Conservation (phyloP, 1,140 invertebrate species). For the Sarcophaga bullata region DNA sequence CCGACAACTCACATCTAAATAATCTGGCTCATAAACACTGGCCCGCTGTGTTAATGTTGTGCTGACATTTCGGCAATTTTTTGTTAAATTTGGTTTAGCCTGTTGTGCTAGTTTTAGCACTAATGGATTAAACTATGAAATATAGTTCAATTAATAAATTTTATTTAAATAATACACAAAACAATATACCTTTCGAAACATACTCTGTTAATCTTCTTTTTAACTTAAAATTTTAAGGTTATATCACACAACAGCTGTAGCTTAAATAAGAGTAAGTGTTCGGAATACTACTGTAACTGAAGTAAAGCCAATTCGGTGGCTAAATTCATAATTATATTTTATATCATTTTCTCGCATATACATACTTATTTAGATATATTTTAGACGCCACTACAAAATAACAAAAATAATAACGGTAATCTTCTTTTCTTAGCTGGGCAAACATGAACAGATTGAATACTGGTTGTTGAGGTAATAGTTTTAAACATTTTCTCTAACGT, state of each 20-base stretch:
- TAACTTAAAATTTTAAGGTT: conserved; percentile 19
- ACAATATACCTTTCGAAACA: conserved; percentile 42
- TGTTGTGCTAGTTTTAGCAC: not conserved
- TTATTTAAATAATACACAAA: not conserved
- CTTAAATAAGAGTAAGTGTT: not conserved
- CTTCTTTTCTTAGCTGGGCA: too few species aligned
- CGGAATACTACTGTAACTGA: not conserved
- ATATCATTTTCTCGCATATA: too few species aligned
- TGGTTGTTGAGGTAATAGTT: too few species aligned
- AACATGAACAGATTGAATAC: too few species aligned
- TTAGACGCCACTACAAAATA: too few species aligned
- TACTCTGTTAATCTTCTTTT: conserved; percentile 20
- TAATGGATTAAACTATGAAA: conserved; percentile 36
- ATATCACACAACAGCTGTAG: conserved; percentile 31
- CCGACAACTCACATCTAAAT: conserved; percentile 66
- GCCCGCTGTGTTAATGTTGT: not conserved
- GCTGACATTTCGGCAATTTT: not conserved
- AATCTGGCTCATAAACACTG: conserved; percentile 70
- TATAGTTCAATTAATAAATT: not conserved
- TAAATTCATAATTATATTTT: too few species aligned
- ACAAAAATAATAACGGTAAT: too few species aligned
- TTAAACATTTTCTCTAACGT: too few species aligned
- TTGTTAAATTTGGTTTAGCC: not conserved
- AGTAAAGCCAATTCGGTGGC: too few species aligned
- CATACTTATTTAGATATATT: too few species aligned